phyloP scores from a whole-genome alignment of 1,140 invertebrate species.

The Leucophenga varia region DNA sequence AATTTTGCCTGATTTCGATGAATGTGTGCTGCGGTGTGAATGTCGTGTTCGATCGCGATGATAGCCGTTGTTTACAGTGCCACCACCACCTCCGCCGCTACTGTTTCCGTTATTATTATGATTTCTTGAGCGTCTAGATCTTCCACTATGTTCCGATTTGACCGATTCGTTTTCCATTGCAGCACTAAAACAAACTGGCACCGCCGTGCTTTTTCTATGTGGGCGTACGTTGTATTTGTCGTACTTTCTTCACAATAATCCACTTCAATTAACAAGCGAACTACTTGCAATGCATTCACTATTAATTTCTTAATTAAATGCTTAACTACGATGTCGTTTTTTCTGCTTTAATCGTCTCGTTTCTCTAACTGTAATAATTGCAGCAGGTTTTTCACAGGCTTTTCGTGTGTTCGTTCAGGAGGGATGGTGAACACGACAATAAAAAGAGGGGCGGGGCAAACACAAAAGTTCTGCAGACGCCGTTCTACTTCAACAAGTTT shows the following conservation, averaged over 20 bases:
- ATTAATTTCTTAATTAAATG: too few relatives aligned
- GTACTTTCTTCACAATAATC: too few relatives aligned
- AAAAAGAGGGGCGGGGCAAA: constrained; percentile 21
- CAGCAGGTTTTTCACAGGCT: constrained; percentile 38
- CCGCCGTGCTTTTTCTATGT: too few relatives aligned
- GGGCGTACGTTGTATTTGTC: too few relatives aligned
- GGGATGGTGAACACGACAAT: constrained; percentile 16
- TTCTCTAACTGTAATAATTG: too few relatives aligned
- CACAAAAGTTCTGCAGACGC: constrained; percentile 15
- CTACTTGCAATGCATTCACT: too few relatives aligned
- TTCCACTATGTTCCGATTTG: constrained; percentile 55
- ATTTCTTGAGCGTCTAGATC: constrained; percentile 53
- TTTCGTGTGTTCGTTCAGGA: constrained; percentile 1
- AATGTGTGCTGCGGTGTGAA: constrained; percentile 53
- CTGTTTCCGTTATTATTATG: constrained; percentile 43
- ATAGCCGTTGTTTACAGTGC: constrained; percentile 44
- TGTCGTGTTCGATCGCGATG: constrained; percentile 50
- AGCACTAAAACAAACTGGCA: constrained; percentile 16
- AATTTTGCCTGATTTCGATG: constrained; percentile 40
- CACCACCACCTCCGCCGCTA: constrained; percentile 29
- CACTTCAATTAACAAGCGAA: constrained; percentile 3
- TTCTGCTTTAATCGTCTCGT: too few relatives aligned
- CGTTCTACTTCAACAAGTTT: constrained; percentile 9
- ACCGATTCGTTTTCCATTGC: constrained; percentile 56
- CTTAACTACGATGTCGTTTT: too few relatives aligned